phyloP scores from a whole-genome alignment of 2,113 vertebrate species.

The Paramisgurnus dabryanus region DNA sequence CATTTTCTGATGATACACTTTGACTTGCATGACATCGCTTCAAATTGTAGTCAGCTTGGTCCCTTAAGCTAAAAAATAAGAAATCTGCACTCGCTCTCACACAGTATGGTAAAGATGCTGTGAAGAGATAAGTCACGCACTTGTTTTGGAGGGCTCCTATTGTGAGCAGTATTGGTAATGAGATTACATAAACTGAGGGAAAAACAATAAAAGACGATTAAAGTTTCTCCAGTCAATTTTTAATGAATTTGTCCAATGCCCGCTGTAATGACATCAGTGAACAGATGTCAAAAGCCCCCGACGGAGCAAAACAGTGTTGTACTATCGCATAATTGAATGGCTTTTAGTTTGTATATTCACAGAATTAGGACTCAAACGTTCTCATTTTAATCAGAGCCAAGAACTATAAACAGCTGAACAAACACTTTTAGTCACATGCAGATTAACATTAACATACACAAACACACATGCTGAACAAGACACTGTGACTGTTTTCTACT shows the following conservation, averaged over 20 bases:
- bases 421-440: constrained; percentile 8
- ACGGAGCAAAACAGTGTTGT: constrained; percentile 11
- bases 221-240: constrained; percentile 6
- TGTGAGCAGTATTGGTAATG: not conserved
- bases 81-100: not conserved
- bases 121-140: not conserved
- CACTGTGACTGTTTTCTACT: not conserved
- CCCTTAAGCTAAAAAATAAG: not conserved
- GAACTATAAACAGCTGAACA: constrained; percentile 23
- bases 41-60: not conserved
- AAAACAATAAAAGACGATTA: constrained; percentile 11
- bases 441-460: constrained; percentile 1
- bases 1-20: not conserved
- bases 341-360: constrained; percentile 9
- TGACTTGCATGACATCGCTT: not conserved
- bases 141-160: not conserved
- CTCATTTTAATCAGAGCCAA: constrained; percentile 24
- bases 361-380: constrained; percentile 6
- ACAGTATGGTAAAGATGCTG: not conserved
- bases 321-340: constrained; percentile 29
- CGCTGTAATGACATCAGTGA: not conserved
- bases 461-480: not conserved
- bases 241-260: not conserved
- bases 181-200: constrained; percentile 14
- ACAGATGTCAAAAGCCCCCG: constrained; percentile 23